A percentile compares a stretch with the other conserved stretches of the same genome.
Evolutionary conservation across 2,113 vertebrate genomes (phyloP).

Genomic region (Eupsittula cactorum): DNA sequence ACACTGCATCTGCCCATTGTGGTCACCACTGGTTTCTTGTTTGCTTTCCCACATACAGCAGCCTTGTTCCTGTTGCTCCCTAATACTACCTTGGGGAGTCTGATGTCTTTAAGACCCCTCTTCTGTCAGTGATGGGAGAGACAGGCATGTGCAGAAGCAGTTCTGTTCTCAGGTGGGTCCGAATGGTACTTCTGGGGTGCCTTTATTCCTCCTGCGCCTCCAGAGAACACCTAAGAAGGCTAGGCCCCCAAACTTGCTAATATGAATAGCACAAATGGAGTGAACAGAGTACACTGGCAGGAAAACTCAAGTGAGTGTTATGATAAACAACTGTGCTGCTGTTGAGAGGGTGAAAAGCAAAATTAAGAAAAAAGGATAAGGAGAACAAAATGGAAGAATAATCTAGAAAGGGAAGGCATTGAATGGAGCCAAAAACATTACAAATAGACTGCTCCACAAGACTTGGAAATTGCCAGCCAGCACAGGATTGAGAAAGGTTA

Average conservation of each 20-base stretch:
- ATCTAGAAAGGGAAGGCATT: not conserved
- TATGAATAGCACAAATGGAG: not conserved
- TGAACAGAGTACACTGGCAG: not conserved
- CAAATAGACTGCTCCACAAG: not conserved
- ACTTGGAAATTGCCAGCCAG: not conserved
- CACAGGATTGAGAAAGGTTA: not conserved
- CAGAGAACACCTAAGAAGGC: not conserved
- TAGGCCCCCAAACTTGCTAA: not conserved
- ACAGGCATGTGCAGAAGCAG: not conserved
- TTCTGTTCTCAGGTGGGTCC: not conserved
- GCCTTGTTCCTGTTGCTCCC: not conserved
- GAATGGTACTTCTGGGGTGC: not conserved
- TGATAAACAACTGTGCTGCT: not conserved
- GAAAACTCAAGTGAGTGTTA: not conserved
- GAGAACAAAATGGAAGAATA: not conserved
- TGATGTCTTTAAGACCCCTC: not conserved
- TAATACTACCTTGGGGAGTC: not conserved
- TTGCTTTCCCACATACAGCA: not conserved
- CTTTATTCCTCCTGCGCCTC: not conserved
- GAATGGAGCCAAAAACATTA: not conserved
- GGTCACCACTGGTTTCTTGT: not conserved
- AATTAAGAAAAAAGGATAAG: not conserved
- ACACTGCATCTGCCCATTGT: not conserved
- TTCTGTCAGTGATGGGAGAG: not conserved
- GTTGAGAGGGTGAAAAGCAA: not conserved